Conservation (phyloP, 2,113 vertebrate genomes). For the Corydoras sp. region DNA sequence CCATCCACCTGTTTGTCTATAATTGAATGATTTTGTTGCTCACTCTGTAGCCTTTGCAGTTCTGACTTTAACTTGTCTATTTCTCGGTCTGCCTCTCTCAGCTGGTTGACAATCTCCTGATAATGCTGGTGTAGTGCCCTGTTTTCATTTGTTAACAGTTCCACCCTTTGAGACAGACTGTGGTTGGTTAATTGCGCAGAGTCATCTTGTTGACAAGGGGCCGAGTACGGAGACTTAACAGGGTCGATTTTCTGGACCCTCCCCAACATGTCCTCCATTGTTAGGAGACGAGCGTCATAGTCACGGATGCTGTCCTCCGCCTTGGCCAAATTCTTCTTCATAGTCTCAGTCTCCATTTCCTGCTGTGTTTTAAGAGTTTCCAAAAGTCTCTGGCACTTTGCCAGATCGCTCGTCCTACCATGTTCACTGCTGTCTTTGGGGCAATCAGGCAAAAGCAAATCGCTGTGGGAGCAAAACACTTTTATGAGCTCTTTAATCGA, state of each 20-base stretch:
- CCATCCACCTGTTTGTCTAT: conserved; percentile 54
- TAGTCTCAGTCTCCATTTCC: conserved; percentile 61
- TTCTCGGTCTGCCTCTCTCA: conserved; percentile 72
- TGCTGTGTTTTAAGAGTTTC: conserved; percentile 63
- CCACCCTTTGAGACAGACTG: conserved; percentile 60
- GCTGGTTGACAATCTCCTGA: conserved; percentile 74
- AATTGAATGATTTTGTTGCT: conserved; percentile 42
- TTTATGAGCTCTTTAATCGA: conserved; percentile 56
- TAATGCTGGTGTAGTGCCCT: conserved; percentile 63
- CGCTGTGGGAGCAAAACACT: conserved; percentile 53
- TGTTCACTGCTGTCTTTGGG: conserved; percentile 44
- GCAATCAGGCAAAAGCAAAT: conserved; percentile 17
- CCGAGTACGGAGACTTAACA: conserved; percentile 34
- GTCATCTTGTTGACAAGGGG: conserved; percentile 53
- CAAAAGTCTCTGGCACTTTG: conserved; percentile 55
- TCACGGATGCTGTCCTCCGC: conserved; percentile 65
- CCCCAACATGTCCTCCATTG: conserved; percentile 63
- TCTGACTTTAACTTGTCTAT: conserved; percentile 69
- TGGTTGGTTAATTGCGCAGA: conserved; percentile 48
- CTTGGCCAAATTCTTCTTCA: conserved; percentile 58
- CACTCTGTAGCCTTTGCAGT: conserved; percentile 54
- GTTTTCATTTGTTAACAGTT: conserved; percentile 65
- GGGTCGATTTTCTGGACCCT: conserved; percentile 52
- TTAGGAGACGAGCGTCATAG: conserved; percentile 64
- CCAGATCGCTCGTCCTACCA: conserved; percentile 21